Evolutionary conservation across 2,797 vertebrate genomes (phyloP), one percentile per base, ranked within the genome.

Genomic region (Erpetoichthys calabaricus): DNA sequence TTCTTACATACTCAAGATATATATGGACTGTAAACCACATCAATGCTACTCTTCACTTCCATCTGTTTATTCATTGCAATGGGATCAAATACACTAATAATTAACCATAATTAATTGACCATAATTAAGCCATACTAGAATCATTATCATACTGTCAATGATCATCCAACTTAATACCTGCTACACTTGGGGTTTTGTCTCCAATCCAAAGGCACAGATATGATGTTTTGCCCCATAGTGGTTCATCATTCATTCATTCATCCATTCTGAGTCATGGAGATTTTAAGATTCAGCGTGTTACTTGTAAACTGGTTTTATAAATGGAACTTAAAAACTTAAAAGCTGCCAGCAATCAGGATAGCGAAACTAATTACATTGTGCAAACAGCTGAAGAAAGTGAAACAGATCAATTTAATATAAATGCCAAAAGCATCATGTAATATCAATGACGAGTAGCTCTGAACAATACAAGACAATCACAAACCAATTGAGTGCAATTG

Each of bases 401-500:
- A 77, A 80, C 76, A 73, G 75, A 80, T 84, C 79, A 80, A 79
- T 84, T 85, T 84, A 80, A 83, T 82, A 84, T 75, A 82, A 78
- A 86, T 80, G 74, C 74, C 75, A 75, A 74, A 76, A 79, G 76
- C 69, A 70, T 66, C 77, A 74, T 74, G 75, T 81, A 82, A 81
- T 81, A 86, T 85, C 74, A 80, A 78, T 73, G 72, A 74, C 75
- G 73, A 80, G 81, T 74, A 72, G 73, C 77, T 64, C 67, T 57
- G 64, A 67, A 74, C 78, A 79, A 77, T 80, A 76, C 75, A 73
- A 74, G 77, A 82, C 85, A 86, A 84, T 86, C 82, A 85, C 82
- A 86, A 85, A 85, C 80, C 83, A 86, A 88, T 86, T 86, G 84
- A 82, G 77, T 80, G 75, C 82, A 78, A 85, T 86, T 86, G 75